phyloP scores from a whole-genome alignment of 2,113 vertebrate genomes.

The cattle (Bos taurus) region DNA sequence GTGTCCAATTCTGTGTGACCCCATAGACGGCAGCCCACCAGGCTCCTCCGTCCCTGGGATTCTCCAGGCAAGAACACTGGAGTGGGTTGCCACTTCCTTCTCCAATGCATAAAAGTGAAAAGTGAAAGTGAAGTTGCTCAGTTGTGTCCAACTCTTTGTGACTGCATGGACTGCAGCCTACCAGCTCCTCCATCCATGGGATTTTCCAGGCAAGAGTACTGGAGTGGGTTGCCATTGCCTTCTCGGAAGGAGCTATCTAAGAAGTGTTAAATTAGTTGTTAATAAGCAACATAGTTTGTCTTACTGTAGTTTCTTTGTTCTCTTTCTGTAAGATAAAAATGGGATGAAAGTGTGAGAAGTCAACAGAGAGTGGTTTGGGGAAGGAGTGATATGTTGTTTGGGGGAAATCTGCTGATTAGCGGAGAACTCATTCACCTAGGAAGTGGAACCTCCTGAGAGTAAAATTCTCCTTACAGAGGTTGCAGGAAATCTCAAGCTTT shows the following conservation, averaged over 20 bases:
- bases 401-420: neutral
- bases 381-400: neutral
- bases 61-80: too few species aligned
- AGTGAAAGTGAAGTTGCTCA: too few species aligned
- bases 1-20: too few species aligned
- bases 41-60: too few species aligned
- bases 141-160: accelerated
- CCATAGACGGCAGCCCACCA: too few species aligned
- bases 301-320: neutral
- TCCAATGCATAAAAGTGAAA: too few species aligned
- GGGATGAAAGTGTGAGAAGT: neutral
- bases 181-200: too few species aligned
- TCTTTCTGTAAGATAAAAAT: neutral
- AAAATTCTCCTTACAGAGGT: neutral
- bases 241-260: neutral
- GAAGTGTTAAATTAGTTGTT: neutral
- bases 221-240: too few species aligned
- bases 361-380: neutral
- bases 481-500: neutral
- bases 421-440: neutral
- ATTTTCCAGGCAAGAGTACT: too few species aligned
- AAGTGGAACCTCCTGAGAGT: neutral
- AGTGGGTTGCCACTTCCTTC: too few species aligned
- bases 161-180: too few species aligned
- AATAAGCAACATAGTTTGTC: neutral